Base-by-base conservation (phyloP, 2,797 vertebrate species). In the Hippocampus kuda region DNA sequence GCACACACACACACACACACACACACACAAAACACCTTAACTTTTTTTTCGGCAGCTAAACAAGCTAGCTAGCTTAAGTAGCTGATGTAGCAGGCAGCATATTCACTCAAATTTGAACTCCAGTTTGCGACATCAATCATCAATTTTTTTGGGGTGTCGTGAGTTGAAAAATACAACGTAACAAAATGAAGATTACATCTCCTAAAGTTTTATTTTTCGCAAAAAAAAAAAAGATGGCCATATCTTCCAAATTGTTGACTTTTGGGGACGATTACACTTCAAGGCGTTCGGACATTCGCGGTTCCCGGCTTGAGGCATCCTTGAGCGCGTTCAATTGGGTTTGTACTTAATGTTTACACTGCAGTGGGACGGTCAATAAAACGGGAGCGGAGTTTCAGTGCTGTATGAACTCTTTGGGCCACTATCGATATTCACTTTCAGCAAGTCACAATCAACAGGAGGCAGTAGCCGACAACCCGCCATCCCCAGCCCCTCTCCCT, bases 371-470 rank as follows among this genome's bases (percentile, higher is more conserved):
- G 15, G 61, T 63, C 61, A 44, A n/a, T 30, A 49, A 66, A 26
- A 30, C 42, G n/a, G 26, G n/a, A 30, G 15, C 24, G 6, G 44
- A 22, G 48, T 26, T 27, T 66, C 48, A 8, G 63, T 18, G 49
- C 54, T 24, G 66, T 69, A 2, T 53, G 38, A 66, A 51, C 59
- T 66, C 74, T 72, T 0, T 10, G 62, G 72, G 67, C 56, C 22
- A 46, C 41, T 77, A 77, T 75, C 62, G 68, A 79, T 59, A 71
- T 64, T 69, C 2, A 53, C 48, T 66, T 38, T 66, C 46, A 51
- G 24, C 65, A 20, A 11, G 26, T 20, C n/a, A 66, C 65, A 66
- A 53, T 66, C 27, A 13, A 6, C n/a, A 15, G 65, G 13, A 30
- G 26, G 26, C 56, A 5, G 54, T 26, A n/a, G 51, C 20, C 34